Evolutionary conservation across 2,113 vertebrate genomes (phyloP).

Genomic region (Chloroceryle aenea): DNA sequence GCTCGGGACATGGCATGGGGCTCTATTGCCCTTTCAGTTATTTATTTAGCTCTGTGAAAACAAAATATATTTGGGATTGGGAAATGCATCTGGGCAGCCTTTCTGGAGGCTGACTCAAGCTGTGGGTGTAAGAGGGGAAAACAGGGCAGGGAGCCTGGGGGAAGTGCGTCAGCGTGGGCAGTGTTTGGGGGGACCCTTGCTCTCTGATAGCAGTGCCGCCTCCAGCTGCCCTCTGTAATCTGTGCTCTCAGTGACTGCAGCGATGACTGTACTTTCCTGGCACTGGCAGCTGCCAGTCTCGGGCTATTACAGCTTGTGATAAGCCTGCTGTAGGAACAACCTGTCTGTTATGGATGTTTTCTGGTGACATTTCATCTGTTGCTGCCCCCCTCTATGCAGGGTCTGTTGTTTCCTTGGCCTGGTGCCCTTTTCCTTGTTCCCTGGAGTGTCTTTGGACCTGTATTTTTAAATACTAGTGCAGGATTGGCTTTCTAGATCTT

Average conservation of each 20-base stretch:
- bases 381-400: background rate
- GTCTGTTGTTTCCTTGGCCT: background rate
- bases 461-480: background rate
- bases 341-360: background rate
- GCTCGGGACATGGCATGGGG: fast-evolving
- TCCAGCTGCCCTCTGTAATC: background rate
- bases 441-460: background rate
- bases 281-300: background rate
- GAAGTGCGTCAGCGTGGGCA: background rate
- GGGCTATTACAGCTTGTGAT: background rate
- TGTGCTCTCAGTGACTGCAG: background rate
- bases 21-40: background rate
- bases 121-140: background rate
- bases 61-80: background rate
- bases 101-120: background rate
- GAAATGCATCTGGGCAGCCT: background rate
- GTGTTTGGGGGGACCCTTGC: background rate
- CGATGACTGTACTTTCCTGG: background rate
- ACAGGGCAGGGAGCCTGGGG: background rate
- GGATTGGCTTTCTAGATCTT: background rate
- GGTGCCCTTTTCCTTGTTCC: background rate
- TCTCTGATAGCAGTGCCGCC: fast-evolving
- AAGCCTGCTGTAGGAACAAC: background rate
- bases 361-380: background rate
- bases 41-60: background rate